Conservation (phyloP, 2,113 vertebrate genomes). For the Amazona vittata region DNA sequence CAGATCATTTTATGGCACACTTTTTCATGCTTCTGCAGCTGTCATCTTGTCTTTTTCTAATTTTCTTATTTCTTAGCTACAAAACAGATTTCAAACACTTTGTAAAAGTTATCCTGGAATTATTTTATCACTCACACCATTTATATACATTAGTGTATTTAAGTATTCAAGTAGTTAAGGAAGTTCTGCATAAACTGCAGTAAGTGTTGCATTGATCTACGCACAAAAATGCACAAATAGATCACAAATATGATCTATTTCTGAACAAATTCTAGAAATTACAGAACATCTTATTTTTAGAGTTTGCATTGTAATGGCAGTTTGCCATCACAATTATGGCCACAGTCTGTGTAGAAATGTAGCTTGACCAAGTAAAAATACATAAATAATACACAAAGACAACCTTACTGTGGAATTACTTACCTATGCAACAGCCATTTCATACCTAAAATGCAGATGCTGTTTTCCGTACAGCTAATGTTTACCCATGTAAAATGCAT, state of each 20-base stretch:
- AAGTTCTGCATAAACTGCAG: background rate
- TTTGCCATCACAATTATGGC: background rate
- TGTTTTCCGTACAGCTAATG: background rate
- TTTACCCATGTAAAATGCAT: background rate
- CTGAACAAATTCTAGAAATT: background rate
- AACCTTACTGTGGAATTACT: background rate
- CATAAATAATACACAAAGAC: too few species aligned
- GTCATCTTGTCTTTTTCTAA: background rate
- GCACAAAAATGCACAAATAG: background rate
- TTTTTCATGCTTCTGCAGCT: background rate
- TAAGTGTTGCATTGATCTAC: background rate
- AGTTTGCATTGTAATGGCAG: background rate
- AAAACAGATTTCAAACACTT: background rate
- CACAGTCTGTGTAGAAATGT: background rate
- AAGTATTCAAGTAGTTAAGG: background rate
- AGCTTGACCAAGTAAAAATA: background rate
- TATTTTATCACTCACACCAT: background rate
- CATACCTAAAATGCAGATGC: background rate
- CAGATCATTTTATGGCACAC: background rate
- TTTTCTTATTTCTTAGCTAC: background rate
- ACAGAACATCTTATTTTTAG: background rate
- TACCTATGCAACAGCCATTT: background rate
- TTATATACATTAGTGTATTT: background rate
- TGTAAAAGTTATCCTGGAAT: background rate
- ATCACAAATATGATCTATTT: background rate